Conservation (phyloP, 2,113 vertebrate genomes). For the Podiceps cristatus region DNA sequence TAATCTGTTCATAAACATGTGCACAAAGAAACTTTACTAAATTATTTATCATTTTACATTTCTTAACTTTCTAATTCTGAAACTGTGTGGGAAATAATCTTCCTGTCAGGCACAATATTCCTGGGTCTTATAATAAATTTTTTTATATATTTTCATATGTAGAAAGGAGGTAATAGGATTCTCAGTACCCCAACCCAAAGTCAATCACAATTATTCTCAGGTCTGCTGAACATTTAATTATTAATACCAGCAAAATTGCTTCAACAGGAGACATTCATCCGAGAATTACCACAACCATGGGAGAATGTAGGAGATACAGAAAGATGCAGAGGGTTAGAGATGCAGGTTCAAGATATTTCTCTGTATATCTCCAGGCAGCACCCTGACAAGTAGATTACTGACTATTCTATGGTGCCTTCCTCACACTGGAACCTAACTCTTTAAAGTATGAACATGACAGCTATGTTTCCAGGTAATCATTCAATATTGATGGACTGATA, state of each 20-base stretch:
- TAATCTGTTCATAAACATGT: neutral
- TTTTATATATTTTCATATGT: neutral
- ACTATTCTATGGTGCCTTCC: neutral
- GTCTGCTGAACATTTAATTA: neutral
- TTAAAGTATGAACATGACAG: neutral
- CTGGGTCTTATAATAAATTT: neutral
- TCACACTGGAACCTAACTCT: neutral
- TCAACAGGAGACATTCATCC: neutral
- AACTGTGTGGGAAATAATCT: neutral
- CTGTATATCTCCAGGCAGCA: neutral
- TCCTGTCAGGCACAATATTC: neutral
- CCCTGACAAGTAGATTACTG: neutral
- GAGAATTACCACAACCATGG: fast-evolving
- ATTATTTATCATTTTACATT: neutral
- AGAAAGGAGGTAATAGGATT: neutral
- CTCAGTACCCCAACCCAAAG: neutral
- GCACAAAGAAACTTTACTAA: neutral
- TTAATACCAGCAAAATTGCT: neutral
- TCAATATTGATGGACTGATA: neutral
- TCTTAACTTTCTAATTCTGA: neutral
- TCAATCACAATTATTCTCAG: neutral
- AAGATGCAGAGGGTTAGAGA: neutral
- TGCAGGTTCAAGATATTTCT: neutral
- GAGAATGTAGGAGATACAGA: neutral
- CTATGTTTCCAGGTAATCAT: fast-evolving